Base-by-base conservation (phyloP, 1,140 invertebrate species). In the Macrostomum lignano region DNA sequence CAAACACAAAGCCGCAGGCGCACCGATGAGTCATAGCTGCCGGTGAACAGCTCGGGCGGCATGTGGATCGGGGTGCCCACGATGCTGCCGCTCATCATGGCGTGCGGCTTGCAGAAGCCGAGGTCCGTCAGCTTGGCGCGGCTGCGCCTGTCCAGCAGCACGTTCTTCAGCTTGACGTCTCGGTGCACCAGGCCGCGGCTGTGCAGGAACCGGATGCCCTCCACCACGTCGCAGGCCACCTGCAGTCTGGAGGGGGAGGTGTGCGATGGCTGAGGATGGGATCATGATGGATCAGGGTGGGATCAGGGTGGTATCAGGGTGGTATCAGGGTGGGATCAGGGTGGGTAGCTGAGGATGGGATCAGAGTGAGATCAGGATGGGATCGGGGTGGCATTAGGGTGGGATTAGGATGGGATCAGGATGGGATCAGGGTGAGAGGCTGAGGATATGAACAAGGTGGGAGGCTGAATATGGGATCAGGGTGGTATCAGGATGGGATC, bases 1-100 rank as follows among this genome's bases (percentile, higher is more conserved):
- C 82, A 74, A 1, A 76, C 77, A 55, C 82, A 82, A 1, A 76
- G 75, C 49, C 81, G 82, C 1, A 81, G 70, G 47, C 82, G 76
- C 10, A 84, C 76, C 37, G 68, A 69, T 41, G 69, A 73, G 46
- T 78, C 73, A 46, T 82, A 82, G 11, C 68, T 65, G 0, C 72
- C 71, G 24, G 67, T 68, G 25, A 79, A 64, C 14, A 84, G 61
- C 58, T 84, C 76, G 1, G 77, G 77, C 20, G 76, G 74, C 77
- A 84, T 82, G 47, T 82, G 76, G 37, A 81, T 73, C 0, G 76
- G 77, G 4, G 76, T 81, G 11, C 76, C 31, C 7, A 60, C 58
- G 33, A 60, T 51, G 32, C 48, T 54, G 2, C 62, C 75, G 3
- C 72, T 77, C 66, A 82, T 75, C 67, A 82, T 77, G 0, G 75